A percentile compares a stretch with the other conserved stretches of the same genome.
Evolutionary conservation across 2,888 invertebrate species (phyloP).

Genomic region (Eupeodes latifasciatus): DNA sequence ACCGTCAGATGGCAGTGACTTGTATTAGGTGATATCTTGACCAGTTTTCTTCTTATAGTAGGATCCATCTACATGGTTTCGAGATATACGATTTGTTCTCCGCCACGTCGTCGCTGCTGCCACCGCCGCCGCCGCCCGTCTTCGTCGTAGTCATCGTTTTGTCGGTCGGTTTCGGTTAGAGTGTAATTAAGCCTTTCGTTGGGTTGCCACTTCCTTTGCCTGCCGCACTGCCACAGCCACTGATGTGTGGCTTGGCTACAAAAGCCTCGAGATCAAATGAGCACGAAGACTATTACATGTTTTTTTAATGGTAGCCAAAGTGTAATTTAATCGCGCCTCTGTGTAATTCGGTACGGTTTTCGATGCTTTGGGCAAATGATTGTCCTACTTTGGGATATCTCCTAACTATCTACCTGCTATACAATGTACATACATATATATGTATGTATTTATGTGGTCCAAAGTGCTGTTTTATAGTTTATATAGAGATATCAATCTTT

Average conservation of each 20-base stretch:
- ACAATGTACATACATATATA: not conserved
- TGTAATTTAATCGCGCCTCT: constrained; percentile 75
- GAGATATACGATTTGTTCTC: constrained; percentile 48
- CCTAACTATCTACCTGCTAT: not conserved
- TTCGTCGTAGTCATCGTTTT: too few relatives aligned
- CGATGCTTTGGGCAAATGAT: constrained; percentile 65
- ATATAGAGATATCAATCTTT: constrained; percentile 64
- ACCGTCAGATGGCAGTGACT: constrained; percentile 53
- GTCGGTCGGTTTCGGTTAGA: constrained; percentile 12
- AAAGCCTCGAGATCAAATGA: constrained; percentile 36
- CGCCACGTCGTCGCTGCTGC: not conserved
- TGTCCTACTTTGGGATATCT: constrained; percentile 67
- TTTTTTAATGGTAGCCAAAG: constrained; percentile 71
- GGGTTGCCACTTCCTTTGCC: constrained; percentile 55
- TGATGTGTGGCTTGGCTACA: constrained; percentile 38
- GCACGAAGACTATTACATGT: constrained; percentile 71
- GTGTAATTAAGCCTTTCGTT: constrained; percentile 71
- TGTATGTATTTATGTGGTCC: not conserved
- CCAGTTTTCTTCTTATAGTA: constrained; percentile 62
- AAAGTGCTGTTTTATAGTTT: constrained; percentile 18
- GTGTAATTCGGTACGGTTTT: constrained; percentile 64
- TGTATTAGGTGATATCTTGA: constrained; percentile 56
- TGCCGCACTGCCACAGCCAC: not conserved
- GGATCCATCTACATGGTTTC: constrained; percentile 57
- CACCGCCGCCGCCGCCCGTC: not conserved